Conservation (phyloP, 1,140 invertebrate genomes). For the Gryon sp. region DNA sequence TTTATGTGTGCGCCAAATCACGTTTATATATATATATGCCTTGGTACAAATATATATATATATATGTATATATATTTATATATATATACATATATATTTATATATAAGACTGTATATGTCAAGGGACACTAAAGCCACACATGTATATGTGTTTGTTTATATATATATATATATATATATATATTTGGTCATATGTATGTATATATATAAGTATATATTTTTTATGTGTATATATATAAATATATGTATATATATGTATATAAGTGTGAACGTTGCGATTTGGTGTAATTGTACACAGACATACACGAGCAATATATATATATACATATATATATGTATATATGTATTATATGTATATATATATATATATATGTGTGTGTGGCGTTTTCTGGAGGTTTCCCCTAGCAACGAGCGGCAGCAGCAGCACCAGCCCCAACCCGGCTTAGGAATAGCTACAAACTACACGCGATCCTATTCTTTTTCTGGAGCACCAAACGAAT, state of each 20-base stretch:
- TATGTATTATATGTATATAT: conserved; percentile 58
- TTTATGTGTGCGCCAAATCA: conserved; percentile 44
- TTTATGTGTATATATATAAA: no score
- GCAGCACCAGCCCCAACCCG: conserved; percentile 72
- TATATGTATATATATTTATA: no score
- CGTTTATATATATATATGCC: not conserved
- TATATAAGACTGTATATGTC: no score
- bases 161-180: no score
- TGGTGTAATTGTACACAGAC: conserved; percentile 52
- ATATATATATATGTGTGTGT: conserved; percentile 64
- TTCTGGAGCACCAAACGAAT: conserved; percentile 45
- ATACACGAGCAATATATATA: no score
- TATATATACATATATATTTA: no score
- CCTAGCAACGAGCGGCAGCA: conserved; percentile 77
- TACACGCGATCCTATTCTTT: conserved; percentile 71
- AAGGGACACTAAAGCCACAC: not conserved
- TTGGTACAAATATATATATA: no score
- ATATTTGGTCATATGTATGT: not conserved
- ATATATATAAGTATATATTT: not conserved
- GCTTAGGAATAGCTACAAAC: conserved; percentile 77
- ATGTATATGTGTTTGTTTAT: not conserved
- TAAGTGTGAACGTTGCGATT: conserved; percentile 37
- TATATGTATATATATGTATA: not conserved
- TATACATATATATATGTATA: conserved; percentile 57
- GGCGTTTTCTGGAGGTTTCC: conserved; percentile 80